These are phyloP conservation scores for cattle (Bos taurus) DNA, from an alignment of 2,113 vertebrate species.

Conservation along the genomic window ARS-UCD2.0 NC_037337.1:91684501-91685000, in stretches of 20 bases:
- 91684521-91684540: slow-evolving; percentile 76
- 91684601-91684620: slow-evolving; percentile 41
- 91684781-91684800: not conserved
- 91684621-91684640: slow-evolving; percentile 43
- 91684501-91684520: slow-evolving; percentile 75
- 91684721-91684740: not conserved
- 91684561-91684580: slow-evolving; percentile 76
- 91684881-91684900: not conserved
- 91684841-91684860: not conserved
- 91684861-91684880: not conserved
- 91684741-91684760: not conserved
- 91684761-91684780: not conserved
- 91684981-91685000: slow-evolving; percentile 30
- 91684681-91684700: not conserved
- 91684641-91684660: not conserved
- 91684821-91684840: not conserved
- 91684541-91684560: slow-evolving; percentile 71
- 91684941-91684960: not conserved
- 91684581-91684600: slow-evolving; percentile 64
- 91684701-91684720: not conserved
- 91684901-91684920: not conserved
- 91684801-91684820: not conserved
- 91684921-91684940: not conserved
- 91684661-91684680: slow-evolving; percentile 17
- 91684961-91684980: not conserved